phyloP scores from a whole-genome alignment of 2,113 vertebrate species.

The Pelodiscus sinensis region DNA sequence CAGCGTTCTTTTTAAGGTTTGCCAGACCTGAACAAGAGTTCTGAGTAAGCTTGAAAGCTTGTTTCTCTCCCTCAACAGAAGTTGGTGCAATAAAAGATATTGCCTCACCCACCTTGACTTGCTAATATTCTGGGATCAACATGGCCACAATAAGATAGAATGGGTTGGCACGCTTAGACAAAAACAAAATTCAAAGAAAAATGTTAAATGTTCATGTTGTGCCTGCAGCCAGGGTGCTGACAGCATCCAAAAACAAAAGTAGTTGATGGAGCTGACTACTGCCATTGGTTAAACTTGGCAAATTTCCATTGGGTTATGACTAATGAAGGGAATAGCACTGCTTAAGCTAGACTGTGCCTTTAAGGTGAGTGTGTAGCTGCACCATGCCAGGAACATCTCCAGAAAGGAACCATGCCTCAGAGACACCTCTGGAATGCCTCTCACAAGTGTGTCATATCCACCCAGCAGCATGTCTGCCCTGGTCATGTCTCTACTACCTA shows the following conservation, averaged over 20 bases:
- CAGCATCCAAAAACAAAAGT: background rate
- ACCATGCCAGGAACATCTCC: background rate
- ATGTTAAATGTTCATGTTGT: background rate
- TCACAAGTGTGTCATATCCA: background rate
- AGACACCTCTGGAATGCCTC: background rate
- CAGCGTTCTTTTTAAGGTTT: background rate
- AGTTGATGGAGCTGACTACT: background rate
- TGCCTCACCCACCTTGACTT: background rate
- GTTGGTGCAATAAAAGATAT: background rate
- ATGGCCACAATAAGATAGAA: background rate
- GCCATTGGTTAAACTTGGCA: background rate
- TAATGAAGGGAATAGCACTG: background rate
- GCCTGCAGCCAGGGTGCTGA: background rate
- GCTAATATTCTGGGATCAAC: background rate
- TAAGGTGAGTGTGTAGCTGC: background rate
- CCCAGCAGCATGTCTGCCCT: background rate
- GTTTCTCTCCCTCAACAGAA: background rate
- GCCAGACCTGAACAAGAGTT: background rate
- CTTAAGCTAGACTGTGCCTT: background rate
- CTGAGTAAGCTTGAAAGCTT: background rate
- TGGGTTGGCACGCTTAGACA: background rate
- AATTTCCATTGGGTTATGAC: background rate
- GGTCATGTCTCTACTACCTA: background rate
- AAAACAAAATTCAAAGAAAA: background rate
- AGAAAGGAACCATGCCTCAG: background rate